phyloP scores from a whole-genome alignment of 1,140 invertebrate species.

The Armadillidium nasatum region DNA sequence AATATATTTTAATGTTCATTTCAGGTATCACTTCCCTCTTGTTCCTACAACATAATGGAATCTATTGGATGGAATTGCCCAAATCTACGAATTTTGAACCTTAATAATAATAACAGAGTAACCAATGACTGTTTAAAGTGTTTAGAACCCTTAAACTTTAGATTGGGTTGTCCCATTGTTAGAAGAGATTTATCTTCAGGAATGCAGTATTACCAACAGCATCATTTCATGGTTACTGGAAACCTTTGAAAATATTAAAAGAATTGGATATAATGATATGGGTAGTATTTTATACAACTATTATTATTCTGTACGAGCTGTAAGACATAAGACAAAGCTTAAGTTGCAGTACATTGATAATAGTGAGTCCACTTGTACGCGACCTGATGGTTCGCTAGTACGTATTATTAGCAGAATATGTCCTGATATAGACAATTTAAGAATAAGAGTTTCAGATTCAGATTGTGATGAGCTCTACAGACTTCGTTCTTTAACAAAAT shows the following conservation, averaged over 20 bases:
- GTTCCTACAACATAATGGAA: neutral
- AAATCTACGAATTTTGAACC: neutral
- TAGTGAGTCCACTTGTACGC: neutral
- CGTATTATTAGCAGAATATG: neutral
- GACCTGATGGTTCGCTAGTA: neutral
- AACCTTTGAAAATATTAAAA: neutral
- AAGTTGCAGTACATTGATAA: neutral
- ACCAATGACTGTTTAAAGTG: neutral
- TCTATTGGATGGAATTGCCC: constrained; percentile 1
- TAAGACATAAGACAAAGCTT: neutral
- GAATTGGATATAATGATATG: neutral
- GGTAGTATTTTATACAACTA: neutral
- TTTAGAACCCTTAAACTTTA: neutral
- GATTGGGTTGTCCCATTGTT: neutral
- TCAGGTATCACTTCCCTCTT: neutral
- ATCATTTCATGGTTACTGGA: neutral
- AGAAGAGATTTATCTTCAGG: constrained; percentile 1
- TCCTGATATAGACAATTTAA: neutral
- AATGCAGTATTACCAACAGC: neutral
- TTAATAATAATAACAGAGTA: neutral
- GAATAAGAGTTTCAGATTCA: neutral
- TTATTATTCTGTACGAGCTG: neutral
- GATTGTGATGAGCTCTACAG: neutral
- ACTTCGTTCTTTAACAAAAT: neutral
- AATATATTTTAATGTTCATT: neutral